Base-by-base conservation (phyloP, 2,888 invertebrate genomes). In the Dryocosmus kuriphilus region DNA sequence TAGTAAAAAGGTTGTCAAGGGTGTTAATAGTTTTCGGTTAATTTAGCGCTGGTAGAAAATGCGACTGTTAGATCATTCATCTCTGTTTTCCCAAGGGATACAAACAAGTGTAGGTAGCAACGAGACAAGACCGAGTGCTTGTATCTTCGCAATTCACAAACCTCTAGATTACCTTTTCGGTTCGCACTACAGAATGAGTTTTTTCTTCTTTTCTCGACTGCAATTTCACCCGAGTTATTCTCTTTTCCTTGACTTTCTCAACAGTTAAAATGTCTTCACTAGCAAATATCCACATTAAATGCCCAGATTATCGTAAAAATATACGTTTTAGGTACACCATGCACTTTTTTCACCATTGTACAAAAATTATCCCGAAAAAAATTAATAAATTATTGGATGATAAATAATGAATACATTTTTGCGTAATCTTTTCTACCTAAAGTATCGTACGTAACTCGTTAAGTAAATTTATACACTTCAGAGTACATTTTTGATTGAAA, bases 11-110 rank as follows among this genome's bases (percentile, higher is more conserved):
- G 35, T 77, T 77, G 75, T 78, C 75, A 77, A 76, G 86, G 83
- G 84, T 83, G 88, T 84, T 88, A 86, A 89, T 89, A 86, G 88
- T 89, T 87, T 88, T 88, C 84, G 87, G 87, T 86, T 88, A 87
- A 88, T 88, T 89, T 88, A 86, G 82, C 83, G 79, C 63, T 78
- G 80, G 80, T 83, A 83, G 85, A 86, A 86, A 86, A 85, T 85
- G 84, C 79, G 82, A 82, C 82, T 80, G 81, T 79, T 75, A 79
- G 81, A 80, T 87, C 89, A 87, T 89, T 88, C 86, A 88, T 89
- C 88, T 87, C 85, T 61, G 81, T 73, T 76, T 79, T 79, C 81
- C 73, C 84, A 41, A 76, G 82, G 82, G 81, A 81, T 46, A 74
- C 63, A 51, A 60, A 41, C 62, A 38, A 41, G 75, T 55, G 75